These are phyloP conservation scores for Lutjanus erythropterus DNA, from an alignment of 2,113 vertebrate genomes.

Conservation along the genomic window DNA sequence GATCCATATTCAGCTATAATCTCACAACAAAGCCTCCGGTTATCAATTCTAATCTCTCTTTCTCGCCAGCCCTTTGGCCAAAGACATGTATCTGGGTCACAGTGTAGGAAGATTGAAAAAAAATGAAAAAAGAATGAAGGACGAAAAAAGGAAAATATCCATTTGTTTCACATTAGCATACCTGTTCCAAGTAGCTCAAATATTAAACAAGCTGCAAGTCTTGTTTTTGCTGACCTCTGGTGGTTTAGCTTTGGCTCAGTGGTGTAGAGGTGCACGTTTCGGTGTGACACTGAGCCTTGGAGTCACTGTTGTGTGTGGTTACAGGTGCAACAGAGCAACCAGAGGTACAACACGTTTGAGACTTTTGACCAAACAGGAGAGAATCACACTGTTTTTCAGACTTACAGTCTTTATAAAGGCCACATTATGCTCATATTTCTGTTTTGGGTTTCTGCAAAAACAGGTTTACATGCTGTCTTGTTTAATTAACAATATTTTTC, in stretches of 20 bases:
- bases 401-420: background rate
- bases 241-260: background rate
- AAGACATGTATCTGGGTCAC: constrained; percentile 47
- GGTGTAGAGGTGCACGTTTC: background rate
- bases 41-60: constrained; percentile 42
- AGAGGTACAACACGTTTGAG: background rate
- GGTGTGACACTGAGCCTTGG: background rate
- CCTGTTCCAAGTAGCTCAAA: background rate
- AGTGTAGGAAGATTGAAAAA: background rate
- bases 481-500: no score
- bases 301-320: background rate
- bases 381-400: background rate
- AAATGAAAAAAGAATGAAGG: background rate
- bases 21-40: constrained; percentile 33
- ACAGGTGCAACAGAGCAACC: background rate
- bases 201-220: background rate
- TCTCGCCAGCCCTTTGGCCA: constrained; percentile 29
- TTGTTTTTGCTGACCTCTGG: background rate
- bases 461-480: no score
- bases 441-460: no score
- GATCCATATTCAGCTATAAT: constrained; percentile 42
- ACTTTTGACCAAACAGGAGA: background rate
- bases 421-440: no score
- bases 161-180: background rate
- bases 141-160: background rate